Conservation (phyloP, 2,797 vertebrate species). For the Pempheris klunzingeri region DNA sequence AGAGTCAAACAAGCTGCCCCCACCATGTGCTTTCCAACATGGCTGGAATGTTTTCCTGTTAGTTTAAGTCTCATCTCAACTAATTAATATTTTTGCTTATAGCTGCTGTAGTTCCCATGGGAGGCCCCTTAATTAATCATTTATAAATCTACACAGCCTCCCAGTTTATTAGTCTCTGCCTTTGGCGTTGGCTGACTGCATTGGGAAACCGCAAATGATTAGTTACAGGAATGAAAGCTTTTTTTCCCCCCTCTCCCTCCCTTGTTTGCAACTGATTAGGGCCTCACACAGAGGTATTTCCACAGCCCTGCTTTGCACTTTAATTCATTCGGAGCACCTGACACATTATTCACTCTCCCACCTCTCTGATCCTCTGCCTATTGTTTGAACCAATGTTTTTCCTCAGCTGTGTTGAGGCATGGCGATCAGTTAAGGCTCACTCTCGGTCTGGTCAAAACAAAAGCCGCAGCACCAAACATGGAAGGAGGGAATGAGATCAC, state of each 20-base stretch:
- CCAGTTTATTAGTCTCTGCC: conserved; percentile 90
- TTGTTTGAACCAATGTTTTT: conserved; percentile 77
- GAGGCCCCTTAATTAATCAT: conserved; percentile 90
- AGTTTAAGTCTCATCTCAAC: conserved; percentile 90
- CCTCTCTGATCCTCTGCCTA: conserved; percentile 79
- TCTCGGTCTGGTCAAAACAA: conserved; percentile 73
- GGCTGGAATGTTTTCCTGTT: conserved; percentile 87
- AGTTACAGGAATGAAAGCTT: conserved; percentile 88
- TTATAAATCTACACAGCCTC: conserved; percentile 91
- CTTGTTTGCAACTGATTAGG: conserved; percentile 86
- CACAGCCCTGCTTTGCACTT: conserved; percentile 79
- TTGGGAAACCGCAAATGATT: conserved; percentile 90
- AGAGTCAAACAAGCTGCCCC: conserved; percentile 76
- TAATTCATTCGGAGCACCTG: conserved; percentile 84
- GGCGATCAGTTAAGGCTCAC: conserved; percentile 74
- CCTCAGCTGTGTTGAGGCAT: conserved; percentile 58
- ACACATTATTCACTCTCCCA: conserved; percentile 82
- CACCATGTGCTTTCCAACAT: conserved; percentile 76
- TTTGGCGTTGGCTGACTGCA: conserved; percentile 88
- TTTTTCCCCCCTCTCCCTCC: conserved; percentile 66
- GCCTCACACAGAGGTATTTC: conserved; percentile 86
- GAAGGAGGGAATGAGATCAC: conserved; percentile 72
- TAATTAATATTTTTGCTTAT: conserved; percentile 92
- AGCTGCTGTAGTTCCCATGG: conserved; percentile 85
- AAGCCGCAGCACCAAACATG: conserved; percentile 70